Evolutionary conservation across 2,113 vertebrate species (phyloP).

Genomic region (Pseudopipra pipra): DNA sequence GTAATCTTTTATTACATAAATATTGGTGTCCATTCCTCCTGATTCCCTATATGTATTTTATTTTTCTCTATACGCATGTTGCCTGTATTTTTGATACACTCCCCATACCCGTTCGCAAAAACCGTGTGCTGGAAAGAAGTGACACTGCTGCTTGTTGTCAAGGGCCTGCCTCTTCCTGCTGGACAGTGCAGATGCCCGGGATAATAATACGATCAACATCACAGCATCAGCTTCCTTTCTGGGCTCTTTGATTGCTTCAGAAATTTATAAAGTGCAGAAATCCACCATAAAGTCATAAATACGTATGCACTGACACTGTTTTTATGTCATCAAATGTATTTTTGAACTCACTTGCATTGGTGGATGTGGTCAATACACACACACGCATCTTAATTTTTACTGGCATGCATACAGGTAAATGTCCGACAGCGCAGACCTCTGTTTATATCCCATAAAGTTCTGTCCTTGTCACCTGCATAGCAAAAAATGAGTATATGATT

Average conservation of each 20-base stretch:
- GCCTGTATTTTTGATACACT: background rate
- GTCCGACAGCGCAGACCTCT: background rate
- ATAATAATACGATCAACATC: accelerated
- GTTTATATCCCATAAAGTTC: background rate
- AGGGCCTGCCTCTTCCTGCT: background rate
- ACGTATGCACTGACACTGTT: background rate
- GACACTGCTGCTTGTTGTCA: background rate
- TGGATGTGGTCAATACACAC: background rate
- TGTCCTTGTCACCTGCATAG: background rate
- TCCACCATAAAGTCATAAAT: background rate
- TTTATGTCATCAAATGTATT: background rate
- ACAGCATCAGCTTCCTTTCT: background rate
- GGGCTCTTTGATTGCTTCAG: background rate
- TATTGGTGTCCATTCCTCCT: background rate
- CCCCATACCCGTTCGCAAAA: background rate
- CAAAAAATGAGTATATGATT: background rate
- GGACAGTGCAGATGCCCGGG: accelerated
- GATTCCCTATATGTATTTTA: background rate
- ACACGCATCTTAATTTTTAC: accelerated
- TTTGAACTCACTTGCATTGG: background rate
- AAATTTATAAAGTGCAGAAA: background rate
- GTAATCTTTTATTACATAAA: background rate
- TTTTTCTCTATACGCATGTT: background rate
- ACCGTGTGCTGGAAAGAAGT: background rate
- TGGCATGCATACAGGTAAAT: background rate